Base-by-base conservation (phyloP, 2,113 vertebrate genomes). In the Oxyura jamaicensis region DNA sequence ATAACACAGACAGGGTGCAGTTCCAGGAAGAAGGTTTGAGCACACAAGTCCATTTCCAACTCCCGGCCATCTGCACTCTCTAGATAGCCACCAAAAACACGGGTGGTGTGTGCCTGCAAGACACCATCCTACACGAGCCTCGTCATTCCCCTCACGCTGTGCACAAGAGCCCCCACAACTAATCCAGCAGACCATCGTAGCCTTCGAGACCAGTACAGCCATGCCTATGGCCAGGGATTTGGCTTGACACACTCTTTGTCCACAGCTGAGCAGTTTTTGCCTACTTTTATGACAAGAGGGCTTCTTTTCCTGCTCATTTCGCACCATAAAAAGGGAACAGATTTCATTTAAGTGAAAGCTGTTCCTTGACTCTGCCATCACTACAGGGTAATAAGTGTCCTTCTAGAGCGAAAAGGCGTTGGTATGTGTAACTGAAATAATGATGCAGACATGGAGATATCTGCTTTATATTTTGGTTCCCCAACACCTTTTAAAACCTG, bases 331-430 rank as follows among this genome's bases (percentile, higher is more conserved):
- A 93, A 88, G 67, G 18, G 41, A 94, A 74, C 25, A 75, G n/a
- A 63, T 80, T 59, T 88, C 82, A 90, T 35, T 95, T 65, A 91
- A 96, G 59, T 60, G 36, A 59, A 33, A 94, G 68, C n/a, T 73
- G 83, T 86, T 80, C 66, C 75, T 95, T 91, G 90, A 77, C 44
- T 83, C 81, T 68, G 18, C 73, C 87, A 91, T 79, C 59, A 69
- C 58, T 79, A 11, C 0, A 58, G 48, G 23, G 82, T 90, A 94
- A 94, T 74, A 88, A 58, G 33, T 11, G 71, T 62, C 35, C 76
- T 95, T 71, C 77, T 65, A 83, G 39, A 92, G 25, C n/a, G 58
- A 82, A 82, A 88, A 69, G 13, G 16, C 20, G 8, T 10, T 36
- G 23, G 33, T 65, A 42, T 52, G 46, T 25, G 16, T 88, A 90